A percentile compares a stretch with the other conserved stretches of the same genome.
Conservation (phyloP, 2,797 vertebrate species). For the Botia almorhae region DNA sequence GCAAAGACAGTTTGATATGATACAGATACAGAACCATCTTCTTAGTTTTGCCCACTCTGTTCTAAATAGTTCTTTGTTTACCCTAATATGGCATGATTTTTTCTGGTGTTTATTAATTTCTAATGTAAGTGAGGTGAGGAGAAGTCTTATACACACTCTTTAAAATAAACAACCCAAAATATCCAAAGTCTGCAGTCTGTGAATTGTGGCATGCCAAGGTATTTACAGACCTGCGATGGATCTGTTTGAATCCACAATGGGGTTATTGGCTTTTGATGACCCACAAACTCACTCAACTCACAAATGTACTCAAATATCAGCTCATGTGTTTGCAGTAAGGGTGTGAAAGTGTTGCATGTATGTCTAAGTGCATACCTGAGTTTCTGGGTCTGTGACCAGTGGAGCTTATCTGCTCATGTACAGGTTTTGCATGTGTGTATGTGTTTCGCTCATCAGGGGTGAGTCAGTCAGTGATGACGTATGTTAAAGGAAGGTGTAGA, state of each 20-base stretch:
- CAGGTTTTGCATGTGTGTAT: slow-evolving; percentile 9
- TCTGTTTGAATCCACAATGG: slow-evolving; percentile 39
- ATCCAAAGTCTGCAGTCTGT: too few species aligned
- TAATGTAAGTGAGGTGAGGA: too few species aligned
- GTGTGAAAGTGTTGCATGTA: slow-evolving; percentile 18
- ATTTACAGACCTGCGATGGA: slow-evolving; percentile 37
- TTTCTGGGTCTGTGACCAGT: background rate
- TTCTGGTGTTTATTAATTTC: too few species aligned
- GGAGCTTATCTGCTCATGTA: background rate
- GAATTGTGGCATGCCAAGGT: slow-evolving; percentile 29
- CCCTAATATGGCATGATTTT: too few species aligned
- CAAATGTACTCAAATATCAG: slow-evolving; percentile 5
- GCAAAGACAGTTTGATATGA: background rate
- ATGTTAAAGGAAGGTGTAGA: slow-evolving; percentile 17
- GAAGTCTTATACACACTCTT: too few species aligned
- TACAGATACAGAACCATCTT: slow-evolving; percentile 6
- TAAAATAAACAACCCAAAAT: too few species aligned
- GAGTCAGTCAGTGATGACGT: slow-evolving; percentile 43
- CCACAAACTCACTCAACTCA: background rate
- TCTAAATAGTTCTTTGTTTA: too few species aligned
- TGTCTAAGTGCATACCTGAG: background rate
- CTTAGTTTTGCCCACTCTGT: background rate
- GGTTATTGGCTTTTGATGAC: slow-evolving; percentile 9
- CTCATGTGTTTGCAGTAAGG: slow-evolving; percentile 13
- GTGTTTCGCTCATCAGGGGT: slow-evolving; percentile 30